These are phyloP conservation scores for Trichomalopsis sarcophagae DNA, from an alignment of 1,140 invertebrate species.

Conservation along the genomic window DNA sequence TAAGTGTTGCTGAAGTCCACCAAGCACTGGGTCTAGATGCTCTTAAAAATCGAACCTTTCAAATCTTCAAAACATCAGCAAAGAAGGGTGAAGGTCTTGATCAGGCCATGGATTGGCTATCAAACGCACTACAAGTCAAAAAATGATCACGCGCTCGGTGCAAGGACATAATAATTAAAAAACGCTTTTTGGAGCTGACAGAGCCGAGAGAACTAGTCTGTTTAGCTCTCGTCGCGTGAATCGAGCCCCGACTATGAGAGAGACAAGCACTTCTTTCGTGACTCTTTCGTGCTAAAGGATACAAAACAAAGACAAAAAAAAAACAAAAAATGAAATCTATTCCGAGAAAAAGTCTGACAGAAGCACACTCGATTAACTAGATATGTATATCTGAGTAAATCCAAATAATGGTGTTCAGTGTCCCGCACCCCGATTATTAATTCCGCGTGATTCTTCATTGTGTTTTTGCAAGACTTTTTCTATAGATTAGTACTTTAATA, in stretches of 20 bases:
- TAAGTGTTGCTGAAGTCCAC: constrained; percentile 97
- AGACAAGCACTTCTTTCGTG: constrained; percentile 6
- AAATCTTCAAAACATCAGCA: constrained; percentile 99
- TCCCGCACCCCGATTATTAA: not conserved
- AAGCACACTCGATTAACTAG: constrained; percentile 34
- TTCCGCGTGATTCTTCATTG: not conserved
- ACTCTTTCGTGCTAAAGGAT: constrained; percentile 38
- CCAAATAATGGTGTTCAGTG: constrained; percentile 6
- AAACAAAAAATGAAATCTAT: constrained; percentile 39
- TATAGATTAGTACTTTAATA: constrained; percentile 44
- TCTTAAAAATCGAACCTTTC: constrained; percentile 97
- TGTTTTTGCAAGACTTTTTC: constrained; percentile 50
- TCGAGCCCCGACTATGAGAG: not conserved
- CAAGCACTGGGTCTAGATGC: constrained; percentile 95
- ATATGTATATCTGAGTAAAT: constrained; percentile 31
- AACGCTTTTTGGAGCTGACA: constrained; percentile 12
- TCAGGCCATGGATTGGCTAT: constrained; percentile 99
- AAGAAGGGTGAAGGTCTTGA: constrained; percentile 99
- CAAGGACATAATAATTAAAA: not conserved
- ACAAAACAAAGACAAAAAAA: constrained; percentile 29
- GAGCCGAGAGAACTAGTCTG: constrained; percentile 21
- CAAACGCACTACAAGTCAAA: constrained; percentile 89
- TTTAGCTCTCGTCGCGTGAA: constrained; percentile 20
- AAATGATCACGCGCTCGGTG: constrained; percentile 79
- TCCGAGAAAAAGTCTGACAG: constrained; percentile 51